These are phyloP conservation scores for Prietella phreatophila DNA, from an alignment of 2,113 vertebrate genomes.

Conservation along the genomic window DNA sequence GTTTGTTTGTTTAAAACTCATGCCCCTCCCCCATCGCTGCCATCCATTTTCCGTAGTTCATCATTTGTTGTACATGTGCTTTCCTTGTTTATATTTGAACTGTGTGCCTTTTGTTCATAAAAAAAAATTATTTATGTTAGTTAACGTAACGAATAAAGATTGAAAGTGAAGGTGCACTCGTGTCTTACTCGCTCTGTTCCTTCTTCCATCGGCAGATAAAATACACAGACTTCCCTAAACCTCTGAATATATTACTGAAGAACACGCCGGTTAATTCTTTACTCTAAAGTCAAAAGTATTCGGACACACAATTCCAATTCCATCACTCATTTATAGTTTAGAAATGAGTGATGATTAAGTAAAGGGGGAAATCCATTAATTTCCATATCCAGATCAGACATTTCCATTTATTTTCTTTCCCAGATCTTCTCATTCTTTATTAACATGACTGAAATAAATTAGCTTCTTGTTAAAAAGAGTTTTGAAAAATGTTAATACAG, in stretches of 20 bases:
- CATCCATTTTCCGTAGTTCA: conserved; percentile 61
- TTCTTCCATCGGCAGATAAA: neutral
- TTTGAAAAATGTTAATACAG: no score
- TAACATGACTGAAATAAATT: no score
- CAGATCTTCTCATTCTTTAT: no score
- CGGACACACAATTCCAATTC: no score
- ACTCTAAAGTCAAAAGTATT: neutral
- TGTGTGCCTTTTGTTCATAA: conserved; percentile 90
- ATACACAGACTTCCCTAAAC: neutral
- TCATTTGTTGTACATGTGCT: conserved; percentile 80
- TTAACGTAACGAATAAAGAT: conserved; percentile 78
- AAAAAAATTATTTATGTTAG: conserved; percentile 87
- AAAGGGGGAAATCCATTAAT: no score
- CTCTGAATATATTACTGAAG: no score
- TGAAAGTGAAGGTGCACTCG: conserved; percentile 1
- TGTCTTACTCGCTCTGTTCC: neutral
- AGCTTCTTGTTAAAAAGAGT: no score
- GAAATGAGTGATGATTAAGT: neutral
- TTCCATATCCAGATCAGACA: no score
- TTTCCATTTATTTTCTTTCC: no score
- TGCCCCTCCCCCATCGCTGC: conserved; percentile 57
- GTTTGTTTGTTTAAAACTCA: conserved; percentile 64
- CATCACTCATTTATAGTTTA: neutral
- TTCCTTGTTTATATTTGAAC: conserved; percentile 84
- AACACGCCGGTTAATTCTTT: neutral